A percentile compares a stretch with the other conserved stretches of the same genome.
phyloP scores from a whole-genome alignment of 2,888 invertebrate species.

The Trachelus tabidus region DNA sequence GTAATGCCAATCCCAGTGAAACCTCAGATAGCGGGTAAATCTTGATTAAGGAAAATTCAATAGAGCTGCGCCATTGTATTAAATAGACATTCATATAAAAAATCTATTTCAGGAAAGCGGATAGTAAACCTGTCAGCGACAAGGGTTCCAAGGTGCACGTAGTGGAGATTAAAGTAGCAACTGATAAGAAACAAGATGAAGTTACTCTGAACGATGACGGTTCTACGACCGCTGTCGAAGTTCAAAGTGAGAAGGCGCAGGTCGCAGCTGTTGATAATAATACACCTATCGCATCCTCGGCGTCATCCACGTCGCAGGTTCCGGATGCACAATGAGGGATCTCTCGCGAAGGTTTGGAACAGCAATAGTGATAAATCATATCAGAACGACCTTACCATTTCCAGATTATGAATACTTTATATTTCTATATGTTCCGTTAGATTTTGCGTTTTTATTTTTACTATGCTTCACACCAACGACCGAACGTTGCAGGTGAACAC shows the following conservation, averaged over 20 bases:
- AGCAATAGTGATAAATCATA: slow-evolving; percentile 55
- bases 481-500: slow-evolving; percentile 33
- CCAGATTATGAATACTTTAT: slow-evolving; percentile 37
- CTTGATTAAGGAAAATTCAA: slow-evolving; percentile 6
- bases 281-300: neutral
- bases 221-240: neutral
- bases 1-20: slow-evolving; percentile 48
- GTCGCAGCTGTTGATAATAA: neutral
- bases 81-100: neutral
- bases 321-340: slow-evolving; percentile 33
- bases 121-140: slow-evolving; percentile 13
- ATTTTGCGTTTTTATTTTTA: slow-evolving; percentile 36
- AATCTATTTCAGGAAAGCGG: slow-evolving; percentile 31
- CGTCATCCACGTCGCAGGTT: neutral
- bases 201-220: neutral
- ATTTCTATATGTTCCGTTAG: slow-evolving; percentile 45
- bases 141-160: neutral
- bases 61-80: neutral
- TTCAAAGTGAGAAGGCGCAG: neutral
- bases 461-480: neutral
- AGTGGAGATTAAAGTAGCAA: neutral
- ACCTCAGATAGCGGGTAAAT: slow-evolving; percentile 41
- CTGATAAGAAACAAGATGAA: neutral
- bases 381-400: slow-evolving; percentile 55
- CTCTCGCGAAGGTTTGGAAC: slow-evolving; percentile 31